Percentiles rank a stretch among this genome's conserved stretches.
These are phyloP conservation scores for Halyomorpha halys DNA, from an alignment of 1,140 invertebrate genomes.

Conservation along the genomic window DNA sequence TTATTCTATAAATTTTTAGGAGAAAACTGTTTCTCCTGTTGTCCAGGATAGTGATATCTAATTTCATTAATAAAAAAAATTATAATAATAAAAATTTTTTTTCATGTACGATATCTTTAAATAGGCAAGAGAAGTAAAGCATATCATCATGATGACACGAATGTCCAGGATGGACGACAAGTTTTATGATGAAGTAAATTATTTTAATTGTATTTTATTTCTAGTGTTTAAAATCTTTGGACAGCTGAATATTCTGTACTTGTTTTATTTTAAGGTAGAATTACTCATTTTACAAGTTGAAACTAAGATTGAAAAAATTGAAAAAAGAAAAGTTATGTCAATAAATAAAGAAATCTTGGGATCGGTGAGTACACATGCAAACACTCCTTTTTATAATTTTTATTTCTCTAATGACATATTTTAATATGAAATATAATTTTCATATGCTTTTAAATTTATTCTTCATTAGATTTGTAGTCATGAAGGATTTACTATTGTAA, in stretches of 20 bases:
- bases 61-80: background rate
- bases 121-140: background rate
- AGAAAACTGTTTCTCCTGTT: no score
- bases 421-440: background rate
- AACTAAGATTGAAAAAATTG: background rate
- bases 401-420: background rate
- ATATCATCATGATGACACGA: background rate
- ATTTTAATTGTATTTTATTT: background rate
- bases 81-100: background rate
- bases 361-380: background rate
- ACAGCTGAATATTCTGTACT: background rate
- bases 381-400: background rate
- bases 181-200: constrained; percentile 8
- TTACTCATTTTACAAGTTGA: constrained; percentile 10
- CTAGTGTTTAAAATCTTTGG: background rate
- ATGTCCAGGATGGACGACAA: background rate
- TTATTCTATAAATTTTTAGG: no score
- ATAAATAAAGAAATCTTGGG: constrained; percentile 12
- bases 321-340: background rate
- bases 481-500: no score
- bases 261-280: constrained; percentile 10
- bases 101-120: background rate
- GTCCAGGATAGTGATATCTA: no score
- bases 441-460: no score
- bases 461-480: no score